Evolutionary conservation across 53 echinoderm and acorn worm species (phyloP).

Genomic region (Mesocentrotus franciscanus): DNA sequence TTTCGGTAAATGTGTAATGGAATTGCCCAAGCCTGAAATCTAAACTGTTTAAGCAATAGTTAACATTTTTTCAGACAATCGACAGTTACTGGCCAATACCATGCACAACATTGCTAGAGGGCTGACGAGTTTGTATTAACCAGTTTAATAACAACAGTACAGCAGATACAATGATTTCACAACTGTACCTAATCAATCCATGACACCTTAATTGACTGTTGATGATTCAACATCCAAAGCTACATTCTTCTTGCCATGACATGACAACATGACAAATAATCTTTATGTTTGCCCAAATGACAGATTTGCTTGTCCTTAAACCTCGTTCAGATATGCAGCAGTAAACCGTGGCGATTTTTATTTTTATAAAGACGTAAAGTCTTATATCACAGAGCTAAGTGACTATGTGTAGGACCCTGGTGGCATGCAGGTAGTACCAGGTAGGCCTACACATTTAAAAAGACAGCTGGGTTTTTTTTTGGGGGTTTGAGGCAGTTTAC

Average conservation of each 20-base stretch:
- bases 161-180: not conserved
- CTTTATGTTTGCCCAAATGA: not conserved
- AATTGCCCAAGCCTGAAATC: no score
- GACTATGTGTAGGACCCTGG: no score
- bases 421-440: no score
- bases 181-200: not conserved
- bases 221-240: not conserved
- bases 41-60: no score
- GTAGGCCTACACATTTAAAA: no score
- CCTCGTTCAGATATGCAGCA: no score
- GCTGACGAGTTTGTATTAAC: not conserved
- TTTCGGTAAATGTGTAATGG: no score
- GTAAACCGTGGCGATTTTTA: no score
- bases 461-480: no score
- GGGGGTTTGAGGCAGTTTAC: no score
- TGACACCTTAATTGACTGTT: not conserved
- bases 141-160: not conserved
- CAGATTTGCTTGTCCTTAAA: not conserved
- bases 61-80: not conserved
- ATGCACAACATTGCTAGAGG: not conserved
- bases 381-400: no score
- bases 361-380: no score
- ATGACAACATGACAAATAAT: not conserved
- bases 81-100: not conserved
- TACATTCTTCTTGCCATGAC: not conserved